Evolutionary conservation across 2,113 vertebrate species (phyloP).

Genomic region (Saccopteryx leptura): DNA sequence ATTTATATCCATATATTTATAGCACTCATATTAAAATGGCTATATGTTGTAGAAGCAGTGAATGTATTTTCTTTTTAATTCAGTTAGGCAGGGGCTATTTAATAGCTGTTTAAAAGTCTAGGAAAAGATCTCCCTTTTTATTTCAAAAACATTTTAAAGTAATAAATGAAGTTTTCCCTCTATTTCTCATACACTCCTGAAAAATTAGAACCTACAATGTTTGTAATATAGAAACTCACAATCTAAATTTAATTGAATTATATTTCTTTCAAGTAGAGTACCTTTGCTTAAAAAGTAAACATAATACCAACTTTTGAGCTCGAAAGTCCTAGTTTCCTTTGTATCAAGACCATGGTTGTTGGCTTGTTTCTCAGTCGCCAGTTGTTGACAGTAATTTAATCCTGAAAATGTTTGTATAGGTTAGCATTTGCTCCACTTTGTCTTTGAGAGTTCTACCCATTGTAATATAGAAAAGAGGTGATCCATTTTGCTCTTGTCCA

Average conservation of each 20-base stretch:
- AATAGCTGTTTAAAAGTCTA: background rate
- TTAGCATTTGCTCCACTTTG: background rate
- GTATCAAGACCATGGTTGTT: background rate
- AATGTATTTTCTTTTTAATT: constrained; percentile 49
- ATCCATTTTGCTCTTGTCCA: background rate
- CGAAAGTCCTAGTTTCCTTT: background rate
- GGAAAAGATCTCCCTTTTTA: background rate
- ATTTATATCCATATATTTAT: background rate
- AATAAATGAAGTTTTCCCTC: background rate
- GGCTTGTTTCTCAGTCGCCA: background rate
- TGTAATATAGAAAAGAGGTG: background rate
- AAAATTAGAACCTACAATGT: background rate
- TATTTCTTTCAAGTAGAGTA: background rate
- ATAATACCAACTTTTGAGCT: background rate
- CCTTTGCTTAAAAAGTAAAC: constrained; percentile 49
- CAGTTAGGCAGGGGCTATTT: background rate
- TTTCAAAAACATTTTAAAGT: constrained; percentile 32
- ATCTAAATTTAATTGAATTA: constrained; percentile 40
- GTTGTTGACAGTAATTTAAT: background rate
- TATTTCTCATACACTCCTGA: constrained; percentile 7
- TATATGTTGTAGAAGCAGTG: background rate
- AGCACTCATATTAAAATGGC: constrained; percentile 53
- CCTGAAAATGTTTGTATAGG: background rate
- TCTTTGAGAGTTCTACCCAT: background rate
- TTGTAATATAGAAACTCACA: background rate